These are phyloP conservation scores for Empidonax traillii DNA, from an alignment of 2,113 vertebrate species.

Conservation along the genomic window DNA sequence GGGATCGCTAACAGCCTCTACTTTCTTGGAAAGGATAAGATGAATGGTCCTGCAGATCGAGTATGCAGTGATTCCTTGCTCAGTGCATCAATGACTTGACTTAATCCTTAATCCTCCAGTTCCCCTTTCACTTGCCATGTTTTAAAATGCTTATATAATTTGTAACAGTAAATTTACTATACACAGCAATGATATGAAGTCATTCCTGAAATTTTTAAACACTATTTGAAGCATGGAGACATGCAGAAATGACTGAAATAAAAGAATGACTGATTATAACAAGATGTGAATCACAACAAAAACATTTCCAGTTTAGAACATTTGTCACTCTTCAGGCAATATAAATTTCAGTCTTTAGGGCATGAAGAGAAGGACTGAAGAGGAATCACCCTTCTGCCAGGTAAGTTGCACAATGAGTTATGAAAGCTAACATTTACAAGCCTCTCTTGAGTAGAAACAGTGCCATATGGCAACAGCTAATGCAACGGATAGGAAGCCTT, in stretches of 20 bases:
- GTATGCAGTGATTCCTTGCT: neutral
- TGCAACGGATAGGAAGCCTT: conserved; percentile 31
- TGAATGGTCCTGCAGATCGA: neutral
- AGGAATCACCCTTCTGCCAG: conserved; percentile 36
- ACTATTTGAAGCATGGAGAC: conserved; percentile 20
- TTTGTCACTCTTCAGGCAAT: neutral
- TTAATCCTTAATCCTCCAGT: neutral
- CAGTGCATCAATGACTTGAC: neutral
- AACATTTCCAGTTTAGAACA: neutral
- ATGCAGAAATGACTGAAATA: conserved; percentile 21
- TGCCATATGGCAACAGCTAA: conserved; percentile 56
- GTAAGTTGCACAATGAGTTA: conserved; percentile 41
- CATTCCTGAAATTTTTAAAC: conserved; percentile 21
- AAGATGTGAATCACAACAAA: conserved; percentile 33
- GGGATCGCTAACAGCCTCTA: neutral
- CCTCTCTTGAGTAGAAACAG: conserved; percentile 29
- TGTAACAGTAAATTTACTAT: neutral
- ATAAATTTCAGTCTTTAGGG: neutral
- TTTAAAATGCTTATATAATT: neutral
- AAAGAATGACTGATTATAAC: conserved; percentile 34
- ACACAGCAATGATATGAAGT: neutral
- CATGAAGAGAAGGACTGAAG: neutral
- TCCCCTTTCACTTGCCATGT: neutral
- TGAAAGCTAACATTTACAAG: conserved; percentile 46
- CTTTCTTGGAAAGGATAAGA: neutral